Percentiles rank a stretch among this genome's conserved stretches.
Evolutionary conservation across 2,797 vertebrate species (phyloP).

Genomic region (Anniella stebbinsi): DNA sequence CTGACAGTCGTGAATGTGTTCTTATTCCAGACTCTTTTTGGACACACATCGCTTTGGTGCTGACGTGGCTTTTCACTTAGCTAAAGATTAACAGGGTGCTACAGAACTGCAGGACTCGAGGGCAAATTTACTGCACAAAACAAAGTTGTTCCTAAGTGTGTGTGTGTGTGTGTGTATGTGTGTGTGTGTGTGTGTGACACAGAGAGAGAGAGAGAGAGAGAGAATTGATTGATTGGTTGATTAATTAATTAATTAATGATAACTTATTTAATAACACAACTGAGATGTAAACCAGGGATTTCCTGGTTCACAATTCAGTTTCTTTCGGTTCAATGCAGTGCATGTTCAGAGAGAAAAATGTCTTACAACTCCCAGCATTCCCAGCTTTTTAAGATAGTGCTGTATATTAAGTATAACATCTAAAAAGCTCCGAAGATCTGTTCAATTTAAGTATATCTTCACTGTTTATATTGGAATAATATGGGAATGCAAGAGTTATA

Average conservation of each 20-base stretch:
- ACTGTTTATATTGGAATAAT: slow-evolving; percentile 73
- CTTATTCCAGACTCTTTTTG: slow-evolving; percentile 75
- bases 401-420: too few relatives aligned
- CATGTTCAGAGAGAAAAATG: not conserved
- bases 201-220: not conserved
- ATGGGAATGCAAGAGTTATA: slow-evolving; percentile 64
- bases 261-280: not conserved
- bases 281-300: not conserved
- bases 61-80: slow-evolving; percentile 77
- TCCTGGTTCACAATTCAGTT: not conserved
- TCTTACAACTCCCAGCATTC: too few relatives aligned
- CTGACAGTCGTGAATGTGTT: slow-evolving; percentile 77
- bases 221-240: too few relatives aligned
- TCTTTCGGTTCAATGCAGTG: not conserved
- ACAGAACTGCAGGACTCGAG: slow-evolving; percentile 68
- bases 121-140: slow-evolving; percentile 67
- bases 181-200: not conserved
- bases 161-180: not conserved
- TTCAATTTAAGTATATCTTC: slow-evolving; percentile 76
- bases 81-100: slow-evolving; percentile 80
- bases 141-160: slow-evolving; percentile 55
- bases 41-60: slow-evolving; percentile 68
- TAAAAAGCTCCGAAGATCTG: slow-evolving; percentile 60
- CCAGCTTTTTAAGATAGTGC: too few relatives aligned
- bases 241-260: not conserved